A percentile compares a stretch with the other conserved stretches of the same genome.
These are phyloP conservation scores for Melanargia galathea DNA, from an alignment of 2,888 invertebrate genomes.

Conservation along the genomic window DNA sequence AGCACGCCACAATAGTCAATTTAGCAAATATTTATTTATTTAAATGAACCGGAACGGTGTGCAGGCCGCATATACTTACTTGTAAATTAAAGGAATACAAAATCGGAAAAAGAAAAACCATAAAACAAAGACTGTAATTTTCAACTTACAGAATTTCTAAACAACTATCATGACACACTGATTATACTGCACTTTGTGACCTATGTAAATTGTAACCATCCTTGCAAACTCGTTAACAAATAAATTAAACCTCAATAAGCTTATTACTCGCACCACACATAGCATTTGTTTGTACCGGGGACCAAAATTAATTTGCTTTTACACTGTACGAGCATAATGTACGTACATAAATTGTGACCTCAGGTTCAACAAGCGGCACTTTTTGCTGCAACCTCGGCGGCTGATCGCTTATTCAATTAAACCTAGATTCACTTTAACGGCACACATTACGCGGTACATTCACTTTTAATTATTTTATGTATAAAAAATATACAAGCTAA, in stretches of 20 bases:
- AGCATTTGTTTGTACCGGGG: constrained; percentile 29
- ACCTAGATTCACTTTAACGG: constrained; percentile 16
- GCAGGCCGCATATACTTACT: no score
- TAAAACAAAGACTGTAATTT: no score
- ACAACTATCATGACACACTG: no score
- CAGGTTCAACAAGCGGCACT: constrained; percentile 25
- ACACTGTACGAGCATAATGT: constrained; percentile 8
- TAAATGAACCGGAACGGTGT: no score
- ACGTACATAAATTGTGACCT: constrained; percentile 29
- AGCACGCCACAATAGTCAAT: no score
- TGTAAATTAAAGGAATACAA: no score
- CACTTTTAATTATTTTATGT: background rate
- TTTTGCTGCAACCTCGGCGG: constrained; percentile 26
- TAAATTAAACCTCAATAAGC: background rate
- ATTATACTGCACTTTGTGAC: no score
- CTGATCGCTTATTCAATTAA: constrained; percentile 31
- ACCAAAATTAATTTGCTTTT: constrained; percentile 38
- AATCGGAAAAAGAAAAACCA: no score
- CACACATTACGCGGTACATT: background rate
- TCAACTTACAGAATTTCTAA: no score
- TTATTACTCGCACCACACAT: constrained; percentile 1
- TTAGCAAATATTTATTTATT: no score
- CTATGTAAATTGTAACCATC: no score
- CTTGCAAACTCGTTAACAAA: no score
- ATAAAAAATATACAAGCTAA: background rate